These are phyloP conservation scores for Tetragnatha versicolor DNA, from an alignment of 1,140 invertebrate species.

Conservation along the genomic window DNA sequence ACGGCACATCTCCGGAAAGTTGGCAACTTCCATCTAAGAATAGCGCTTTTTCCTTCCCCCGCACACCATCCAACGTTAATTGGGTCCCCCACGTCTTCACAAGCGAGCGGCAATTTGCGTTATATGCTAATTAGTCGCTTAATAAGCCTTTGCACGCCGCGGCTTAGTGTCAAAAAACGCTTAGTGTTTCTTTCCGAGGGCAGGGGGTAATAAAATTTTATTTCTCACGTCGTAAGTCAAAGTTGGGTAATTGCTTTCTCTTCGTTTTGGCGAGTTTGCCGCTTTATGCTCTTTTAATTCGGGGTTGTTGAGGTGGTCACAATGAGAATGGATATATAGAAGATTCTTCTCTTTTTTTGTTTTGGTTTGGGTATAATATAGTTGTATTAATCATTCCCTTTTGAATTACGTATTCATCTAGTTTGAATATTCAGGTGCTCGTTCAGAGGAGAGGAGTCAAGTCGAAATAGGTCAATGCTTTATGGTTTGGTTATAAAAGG, in stretches of 20 bases:
- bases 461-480: no score
- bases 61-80: conserved; percentile 10
- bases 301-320: no score
- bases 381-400: no score
- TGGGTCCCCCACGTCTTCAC: conserved; percentile 32
- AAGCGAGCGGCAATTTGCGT: conserved; percentile 39
- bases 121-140: conserved; percentile 46
- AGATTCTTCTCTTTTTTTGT: no score
- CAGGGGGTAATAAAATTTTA: conserved; percentile 41
- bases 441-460: no score
- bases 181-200: neutral
- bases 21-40: conserved; percentile 27
- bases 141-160: conserved; percentile 45
- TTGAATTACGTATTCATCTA: no score
- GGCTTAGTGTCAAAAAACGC: neutral
- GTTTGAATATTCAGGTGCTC: no score
- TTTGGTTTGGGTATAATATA: no score
- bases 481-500: no score
- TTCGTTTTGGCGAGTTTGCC: neutral
- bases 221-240: conserved; percentile 22
- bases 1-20: conserved; percentile 1
- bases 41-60: neutral
- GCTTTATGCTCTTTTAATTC: no score
- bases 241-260: conserved; percentile 30
- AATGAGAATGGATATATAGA: no score